A percentile compares a stretch with the other conserved stretches of the same genome.
phyloP scores from a whole-genome alignment of 2,113 vertebrate species.

The Jacana jacana region DNA sequence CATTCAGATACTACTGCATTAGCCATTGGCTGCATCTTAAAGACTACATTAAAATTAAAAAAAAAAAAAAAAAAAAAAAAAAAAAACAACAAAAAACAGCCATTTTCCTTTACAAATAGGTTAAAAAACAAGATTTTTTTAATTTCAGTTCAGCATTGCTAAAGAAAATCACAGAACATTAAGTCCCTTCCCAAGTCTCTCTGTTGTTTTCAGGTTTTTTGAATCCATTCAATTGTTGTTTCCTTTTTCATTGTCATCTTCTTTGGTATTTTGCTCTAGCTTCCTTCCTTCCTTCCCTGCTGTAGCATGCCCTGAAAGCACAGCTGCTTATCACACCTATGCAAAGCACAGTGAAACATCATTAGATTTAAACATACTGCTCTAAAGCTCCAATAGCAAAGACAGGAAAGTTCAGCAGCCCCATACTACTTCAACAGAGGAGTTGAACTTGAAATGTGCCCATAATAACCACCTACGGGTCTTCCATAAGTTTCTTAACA shows the following conservation, averaged over 20 bases:
- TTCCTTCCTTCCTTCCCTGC: constrained; percentile 32
- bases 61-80: neutral
- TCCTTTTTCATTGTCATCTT: neutral
- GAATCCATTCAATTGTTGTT: neutral
- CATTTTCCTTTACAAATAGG: neutral
- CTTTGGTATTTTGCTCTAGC: neutral
- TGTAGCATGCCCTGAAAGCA: neutral
- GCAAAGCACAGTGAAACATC: neutral
- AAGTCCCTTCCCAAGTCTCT: neutral
- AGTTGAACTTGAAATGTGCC: neutral
- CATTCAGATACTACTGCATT: neutral
- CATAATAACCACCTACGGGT: neutral
- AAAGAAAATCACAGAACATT: neutral
- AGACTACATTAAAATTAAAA: neutral
- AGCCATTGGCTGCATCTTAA: neutral
- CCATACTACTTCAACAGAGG: neutral
- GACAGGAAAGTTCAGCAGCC: neutral
- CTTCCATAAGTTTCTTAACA: neutral
- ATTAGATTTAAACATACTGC: neutral
- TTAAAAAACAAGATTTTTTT: neutral
- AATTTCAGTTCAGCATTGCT: neutral
- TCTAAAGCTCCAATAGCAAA: neutral
- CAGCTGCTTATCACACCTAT: constrained; percentile 10
- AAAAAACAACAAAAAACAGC: neutral
- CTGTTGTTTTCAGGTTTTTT: neutral